These are phyloP conservation scores for Melanostigma gelatinosum DNA, from an alignment of 2,113 vertebrate species.

Conservation along the genomic window DNA sequence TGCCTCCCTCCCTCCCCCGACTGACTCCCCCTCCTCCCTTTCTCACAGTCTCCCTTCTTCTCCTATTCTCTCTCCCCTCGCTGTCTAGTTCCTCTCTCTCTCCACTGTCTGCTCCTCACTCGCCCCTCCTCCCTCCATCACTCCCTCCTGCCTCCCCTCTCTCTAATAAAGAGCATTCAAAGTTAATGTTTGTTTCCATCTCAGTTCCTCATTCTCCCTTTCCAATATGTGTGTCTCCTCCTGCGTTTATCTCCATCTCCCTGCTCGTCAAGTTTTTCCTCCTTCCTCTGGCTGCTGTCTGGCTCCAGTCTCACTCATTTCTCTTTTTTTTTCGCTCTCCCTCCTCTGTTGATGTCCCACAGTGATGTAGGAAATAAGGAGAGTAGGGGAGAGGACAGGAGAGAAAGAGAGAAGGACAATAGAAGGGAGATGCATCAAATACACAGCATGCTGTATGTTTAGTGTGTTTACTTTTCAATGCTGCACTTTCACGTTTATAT, in stretches of 20 bases:
- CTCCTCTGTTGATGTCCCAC: constrained; percentile 32
- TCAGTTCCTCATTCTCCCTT: constrained; percentile 51
- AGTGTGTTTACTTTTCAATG: constrained; percentile 6
- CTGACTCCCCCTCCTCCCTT: constrained; percentile 35
- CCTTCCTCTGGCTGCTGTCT: constrained; percentile 39
- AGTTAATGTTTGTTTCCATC: constrained; percentile 81
- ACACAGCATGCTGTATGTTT: not conserved
- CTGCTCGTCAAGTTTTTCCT: constrained; percentile 50
- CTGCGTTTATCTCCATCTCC: constrained; percentile 58
- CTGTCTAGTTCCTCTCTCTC: constrained; percentile 38
- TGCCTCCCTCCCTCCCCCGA: constrained; percentile 48
- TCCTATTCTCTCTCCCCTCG: constrained; percentile 19
- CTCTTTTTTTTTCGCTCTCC: constrained; percentile 3
- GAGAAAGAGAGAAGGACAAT: not conserved
- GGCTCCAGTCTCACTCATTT: constrained; percentile 34
- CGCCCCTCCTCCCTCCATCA: constrained; percentile 24
- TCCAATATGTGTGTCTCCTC: constrained; percentile 21
- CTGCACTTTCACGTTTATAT: not conserved
- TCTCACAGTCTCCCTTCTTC: constrained; percentile 30
- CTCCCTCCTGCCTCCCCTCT: constrained; percentile 29
- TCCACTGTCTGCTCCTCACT: constrained; percentile 40
- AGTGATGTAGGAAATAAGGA: constrained; percentile 32
- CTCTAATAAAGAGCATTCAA: constrained; percentile 75
- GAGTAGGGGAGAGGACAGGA: not conserved
- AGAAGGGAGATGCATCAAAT: not conserved